phyloP scores from a whole-genome alignment of 2,888 invertebrate species.

The Torymus texanus region DNA sequence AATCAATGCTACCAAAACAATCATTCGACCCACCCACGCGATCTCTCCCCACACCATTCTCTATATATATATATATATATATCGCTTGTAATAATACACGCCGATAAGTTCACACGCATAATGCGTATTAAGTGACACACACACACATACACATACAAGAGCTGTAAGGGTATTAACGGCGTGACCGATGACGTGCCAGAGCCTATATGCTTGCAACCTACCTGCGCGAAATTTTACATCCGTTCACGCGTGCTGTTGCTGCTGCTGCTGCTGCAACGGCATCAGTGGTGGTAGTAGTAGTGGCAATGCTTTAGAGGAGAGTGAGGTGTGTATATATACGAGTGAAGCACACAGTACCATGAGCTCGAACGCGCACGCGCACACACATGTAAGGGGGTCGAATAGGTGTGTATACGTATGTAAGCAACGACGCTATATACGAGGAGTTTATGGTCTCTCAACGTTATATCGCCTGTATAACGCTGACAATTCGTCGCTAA shows the following conservation, averaged over 20 bases:
- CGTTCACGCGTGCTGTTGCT: slow-evolving; percentile 23
- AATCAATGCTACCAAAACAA: too few species aligned
- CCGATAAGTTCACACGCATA: slow-evolving; percentile 3
- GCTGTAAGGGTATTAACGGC: slow-evolving; percentile 4
- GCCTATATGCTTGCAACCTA: slow-evolving; percentile 3
- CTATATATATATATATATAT: too few species aligned
- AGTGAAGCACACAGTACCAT: neutral
- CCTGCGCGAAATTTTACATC: slow-evolving; percentile 55
- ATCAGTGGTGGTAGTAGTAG: too few species aligned
- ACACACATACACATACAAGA: too few species aligned
- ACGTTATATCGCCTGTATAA: slow-evolving; percentile 71
- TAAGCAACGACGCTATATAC: slow-evolving; percentile 68
- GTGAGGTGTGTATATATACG: too few species aligned
- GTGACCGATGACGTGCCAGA: slow-evolving; percentile 44
- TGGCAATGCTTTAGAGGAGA: too few species aligned
- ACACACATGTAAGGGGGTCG: slow-evolving; percentile 23
- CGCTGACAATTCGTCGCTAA: slow-evolving; percentile 72
- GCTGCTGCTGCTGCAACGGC: neutral
- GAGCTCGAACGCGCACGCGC: neutral
- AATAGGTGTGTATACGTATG: slow-evolving; percentile 58
- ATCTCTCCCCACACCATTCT: too few species aligned
- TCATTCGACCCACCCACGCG: too few species aligned
- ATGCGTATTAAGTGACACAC: slow-evolving; percentile 38
- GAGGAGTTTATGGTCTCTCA: slow-evolving; percentile 73
- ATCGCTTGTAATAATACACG: too few species aligned